A percentile compares a stretch with the other conserved stretches of the same genome.
Evolutionary conservation across 2,113 vertebrate species (phyloP).

Genomic region (Pomatorhinus ruficollis): DNA sequence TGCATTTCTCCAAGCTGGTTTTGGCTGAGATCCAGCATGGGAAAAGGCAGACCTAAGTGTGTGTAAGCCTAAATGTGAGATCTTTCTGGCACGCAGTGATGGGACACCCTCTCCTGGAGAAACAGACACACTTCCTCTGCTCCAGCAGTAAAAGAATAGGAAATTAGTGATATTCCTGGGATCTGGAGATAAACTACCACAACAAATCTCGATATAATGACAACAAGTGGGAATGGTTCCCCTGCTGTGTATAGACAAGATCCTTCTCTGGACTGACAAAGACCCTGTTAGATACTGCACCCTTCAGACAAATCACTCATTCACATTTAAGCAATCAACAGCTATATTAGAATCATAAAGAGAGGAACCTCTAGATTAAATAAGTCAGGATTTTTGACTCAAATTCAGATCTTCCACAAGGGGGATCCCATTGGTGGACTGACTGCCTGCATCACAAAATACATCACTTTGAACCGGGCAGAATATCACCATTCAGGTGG

Average conservation of each 20-base stretch:
- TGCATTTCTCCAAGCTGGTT: background rate
- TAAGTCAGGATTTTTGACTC: background rate
- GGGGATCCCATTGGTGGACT: background rate
- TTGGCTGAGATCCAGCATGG: background rate
- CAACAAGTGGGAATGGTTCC: background rate
- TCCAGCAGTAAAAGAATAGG: background rate
- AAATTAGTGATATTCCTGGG: background rate
- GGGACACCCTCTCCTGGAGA: slow-evolving; percentile 21
- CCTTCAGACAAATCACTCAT: background rate
- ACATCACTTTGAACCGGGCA: background rate
- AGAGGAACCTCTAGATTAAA: background rate
- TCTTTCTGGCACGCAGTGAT: background rate
- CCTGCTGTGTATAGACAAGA: background rate
- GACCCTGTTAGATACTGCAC: background rate
- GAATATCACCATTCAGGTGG: background rate
- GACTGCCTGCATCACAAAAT: background rate
- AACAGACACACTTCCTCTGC: background rate
- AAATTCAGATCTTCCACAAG: background rate
- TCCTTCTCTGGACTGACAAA: background rate
- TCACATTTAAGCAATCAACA: background rate
- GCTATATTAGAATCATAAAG: background rate
- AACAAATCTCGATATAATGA: background rate
- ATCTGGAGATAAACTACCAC: background rate
- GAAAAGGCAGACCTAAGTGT: background rate
- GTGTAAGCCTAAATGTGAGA: rapidly evolving